Base-by-base conservation (phyloP, 64 coral and sea anemone species). In the Acropora yongei region DNA sequence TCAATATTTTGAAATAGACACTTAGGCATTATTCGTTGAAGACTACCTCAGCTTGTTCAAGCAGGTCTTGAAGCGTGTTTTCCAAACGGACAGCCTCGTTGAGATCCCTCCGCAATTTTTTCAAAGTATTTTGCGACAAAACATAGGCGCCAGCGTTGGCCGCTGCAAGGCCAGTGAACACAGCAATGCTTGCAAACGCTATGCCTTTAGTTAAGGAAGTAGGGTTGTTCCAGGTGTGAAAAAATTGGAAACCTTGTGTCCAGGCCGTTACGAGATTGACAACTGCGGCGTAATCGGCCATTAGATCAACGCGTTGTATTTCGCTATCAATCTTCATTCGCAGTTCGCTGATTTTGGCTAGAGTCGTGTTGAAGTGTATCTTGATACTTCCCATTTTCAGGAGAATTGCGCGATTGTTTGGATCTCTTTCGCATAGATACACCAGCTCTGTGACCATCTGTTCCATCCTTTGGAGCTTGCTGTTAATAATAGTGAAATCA, bases 71-170 rank as follows among this genome's bases (percentile, higher is more conserved):
- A 6, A 95, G 76, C 42, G 48, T 74, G 18, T 81, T 46, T 72
- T 91, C 58, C 1, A 95, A 77, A 80, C 77, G 84, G 8, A 82
- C 44, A 13, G 77, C 82, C 57, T 95, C 93, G 4, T 55, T n/a
- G 44, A 95, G 83, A 91, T 95, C 93, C 46, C 86, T 95, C 60
- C 93, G 83, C 75, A 95, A 46, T 17, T 95, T 84, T 6, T 68
- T 74, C 63, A 95, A 41, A 61, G 90, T 88, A 3, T 91, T 83
- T 50, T 42, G 75, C 9, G 93, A 87, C 41, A 95, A 50, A 60
- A 57, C 57, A 50, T 82, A 95, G 12, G 73, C 58, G 61, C 12
- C 78, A 2, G 42, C 41, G 69, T 91, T 88, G 18, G 50, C 89
- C 8, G 2, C 83, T 0, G 65, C 94, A 41, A 95, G 69, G 8